A percentile compares a stretch with the other conserved stretches of the same genome.
Conservation (phyloP, 2,113 vertebrate species). For the Oriolus oriolus region DNA sequence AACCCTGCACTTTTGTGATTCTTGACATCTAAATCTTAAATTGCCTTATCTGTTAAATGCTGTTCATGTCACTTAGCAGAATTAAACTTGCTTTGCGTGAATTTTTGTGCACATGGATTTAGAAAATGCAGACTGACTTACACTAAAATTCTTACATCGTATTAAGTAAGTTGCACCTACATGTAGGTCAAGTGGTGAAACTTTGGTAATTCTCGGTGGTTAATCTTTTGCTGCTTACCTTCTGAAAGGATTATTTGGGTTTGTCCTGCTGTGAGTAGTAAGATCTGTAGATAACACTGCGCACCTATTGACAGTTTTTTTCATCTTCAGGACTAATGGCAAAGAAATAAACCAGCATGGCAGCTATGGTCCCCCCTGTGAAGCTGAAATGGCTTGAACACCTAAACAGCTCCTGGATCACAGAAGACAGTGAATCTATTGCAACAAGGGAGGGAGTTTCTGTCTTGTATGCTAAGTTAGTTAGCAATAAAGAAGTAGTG, state of each 20-base stretch:
- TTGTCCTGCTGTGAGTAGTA: not conserved
- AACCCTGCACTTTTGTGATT: not conserved
- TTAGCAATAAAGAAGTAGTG: constrained; percentile 94
- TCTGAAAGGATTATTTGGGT: not conserved
- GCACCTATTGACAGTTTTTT: not conserved
- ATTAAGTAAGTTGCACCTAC: not conserved
- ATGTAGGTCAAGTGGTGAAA: not conserved
- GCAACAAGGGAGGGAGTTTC: constrained; percentile 93
- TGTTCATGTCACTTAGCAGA: not conserved
- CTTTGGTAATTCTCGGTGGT: not conserved
- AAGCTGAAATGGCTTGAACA: constrained; percentile 99
- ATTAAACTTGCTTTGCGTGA: not conserved
- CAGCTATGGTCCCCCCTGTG: constrained; percentile 93
- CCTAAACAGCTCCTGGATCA: constrained; percentile 98
- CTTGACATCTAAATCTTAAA: not conserved
- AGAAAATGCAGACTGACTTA: not conserved
- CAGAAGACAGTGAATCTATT: constrained; percentile 97
- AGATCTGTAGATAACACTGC: not conserved
- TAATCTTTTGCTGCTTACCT: not conserved
- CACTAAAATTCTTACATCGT: not conserved
- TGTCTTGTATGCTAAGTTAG: constrained; percentile 87
- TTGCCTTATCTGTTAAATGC: not conserved
- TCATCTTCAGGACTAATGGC: constrained; percentile 83
- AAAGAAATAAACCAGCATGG: constrained; percentile 87
- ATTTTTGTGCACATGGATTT: not conserved